Evolutionary conservation across 1,140 invertebrate genomes (phyloP).

Genomic region (Drosophila dunni): DNA sequence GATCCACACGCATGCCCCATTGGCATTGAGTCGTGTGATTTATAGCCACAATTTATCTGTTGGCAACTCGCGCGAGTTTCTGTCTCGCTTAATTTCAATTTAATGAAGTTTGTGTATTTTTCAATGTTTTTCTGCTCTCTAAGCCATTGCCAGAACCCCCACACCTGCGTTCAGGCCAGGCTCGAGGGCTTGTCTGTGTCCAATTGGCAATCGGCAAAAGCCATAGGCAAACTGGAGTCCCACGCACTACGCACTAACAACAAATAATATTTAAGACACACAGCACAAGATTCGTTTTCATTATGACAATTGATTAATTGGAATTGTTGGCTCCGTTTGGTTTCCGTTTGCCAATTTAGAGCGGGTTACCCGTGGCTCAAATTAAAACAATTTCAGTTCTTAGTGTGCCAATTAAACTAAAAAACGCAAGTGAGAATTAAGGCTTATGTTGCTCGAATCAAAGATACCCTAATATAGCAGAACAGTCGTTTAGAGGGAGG

Average conservation of each 20-base stretch:
- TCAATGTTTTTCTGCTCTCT: background rate
- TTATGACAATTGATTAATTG: constrained; percentile 75
- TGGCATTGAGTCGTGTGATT: constrained; percentile 60
- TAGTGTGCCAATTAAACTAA: constrained; percentile 55
- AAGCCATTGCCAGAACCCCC: background rate
- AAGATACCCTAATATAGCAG: background rate
- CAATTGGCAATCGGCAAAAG: constrained; percentile 31
- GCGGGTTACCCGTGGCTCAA: constrained; percentile 25
- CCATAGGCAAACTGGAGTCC: constrained; percentile 15
- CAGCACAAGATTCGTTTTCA: constrained; percentile 52
- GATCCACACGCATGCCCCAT: constrained; percentile 52
- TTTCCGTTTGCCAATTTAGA: constrained; percentile 67
- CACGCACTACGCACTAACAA: constrained; percentile 40
- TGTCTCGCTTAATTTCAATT: constrained; percentile 59
- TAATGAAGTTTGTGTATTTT: constrained; percentile 55
- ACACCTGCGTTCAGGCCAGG: constrained; percentile 46
- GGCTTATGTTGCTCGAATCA: background rate
- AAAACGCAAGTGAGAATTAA: background rate
- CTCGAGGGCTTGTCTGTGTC: constrained; percentile 56
- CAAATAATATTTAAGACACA: background rate
- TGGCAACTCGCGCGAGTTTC: constrained; percentile 30
- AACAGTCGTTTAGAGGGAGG: background rate
- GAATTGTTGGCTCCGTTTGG: constrained; percentile 12
- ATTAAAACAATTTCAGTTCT: constrained; percentile 33
- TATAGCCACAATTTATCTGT: constrained; percentile 58